Conservation (phyloP, 2,797 vertebrate genomes). For the Apogon hyalosoma region DNA sequence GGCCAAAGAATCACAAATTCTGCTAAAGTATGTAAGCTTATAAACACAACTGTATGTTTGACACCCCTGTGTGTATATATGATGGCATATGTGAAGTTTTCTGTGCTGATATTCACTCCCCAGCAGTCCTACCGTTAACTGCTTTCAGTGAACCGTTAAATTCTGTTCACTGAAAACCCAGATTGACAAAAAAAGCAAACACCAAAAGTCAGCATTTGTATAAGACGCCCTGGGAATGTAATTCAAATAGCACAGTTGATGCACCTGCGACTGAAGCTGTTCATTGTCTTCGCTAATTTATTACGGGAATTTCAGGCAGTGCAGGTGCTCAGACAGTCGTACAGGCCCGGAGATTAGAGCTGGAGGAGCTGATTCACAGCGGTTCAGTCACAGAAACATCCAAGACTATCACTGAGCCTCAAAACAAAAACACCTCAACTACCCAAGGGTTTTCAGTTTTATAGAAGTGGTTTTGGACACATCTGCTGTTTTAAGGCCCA, state of each 20-base stretch:
- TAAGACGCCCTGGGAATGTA: slow-evolving; percentile 36
- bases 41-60: no score
- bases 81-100: no score
- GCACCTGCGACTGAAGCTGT: slow-evolving; percentile 68
- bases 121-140: no score
- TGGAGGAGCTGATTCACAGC: slow-evolving; percentile 22
- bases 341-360: slow-evolving; percentile 28
- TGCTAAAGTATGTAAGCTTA: no score
- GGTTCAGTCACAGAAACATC: slow-evolving; percentile 13
- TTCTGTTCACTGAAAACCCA: slow-evolving; percentile 25
- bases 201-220: slow-evolving; percentile 56
- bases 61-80: no score
- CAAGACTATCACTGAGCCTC: no score
- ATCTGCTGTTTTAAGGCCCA: no score
- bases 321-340: slow-evolving; percentile 56
- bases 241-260: slow-evolving; percentile 56
- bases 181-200: slow-evolving; percentile 59
- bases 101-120: no score
- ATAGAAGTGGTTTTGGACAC: no score
- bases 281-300: slow-evolving; percentile 62
- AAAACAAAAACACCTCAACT: no score
- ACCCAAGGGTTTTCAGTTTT: no score
- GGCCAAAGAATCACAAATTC: no score
- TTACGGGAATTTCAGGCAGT: slow-evolving; percentile 54
- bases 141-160: slow-evolving; percentile 28